These are phyloP conservation scores for Phyllotreta cruciferae DNA, from an alignment of 2,888 invertebrate species.

Conservation along the genomic window DNA sequence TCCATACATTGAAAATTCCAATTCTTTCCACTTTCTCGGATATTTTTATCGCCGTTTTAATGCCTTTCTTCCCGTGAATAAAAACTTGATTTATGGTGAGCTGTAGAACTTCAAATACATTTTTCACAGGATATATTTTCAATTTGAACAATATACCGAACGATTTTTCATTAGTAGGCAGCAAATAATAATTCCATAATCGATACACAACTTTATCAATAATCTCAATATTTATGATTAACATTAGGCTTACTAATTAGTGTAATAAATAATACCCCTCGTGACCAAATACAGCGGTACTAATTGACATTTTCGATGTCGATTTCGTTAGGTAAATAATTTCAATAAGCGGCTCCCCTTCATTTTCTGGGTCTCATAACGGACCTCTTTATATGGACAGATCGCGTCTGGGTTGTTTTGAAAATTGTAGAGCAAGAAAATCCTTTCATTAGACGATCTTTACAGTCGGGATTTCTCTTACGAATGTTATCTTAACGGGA, in stretches of 20 bases:
- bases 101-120: neutral
- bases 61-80: slow-evolving; percentile 4
- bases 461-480: slow-evolving; percentile 2
- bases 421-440: slow-evolving; percentile 8
- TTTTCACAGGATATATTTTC: too few relatives aligned
- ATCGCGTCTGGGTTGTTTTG: neutral
- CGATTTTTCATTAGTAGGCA: too few relatives aligned
- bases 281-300: neutral
- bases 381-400: neutral
- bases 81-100: slow-evolving; percentile 5
- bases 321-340: slow-evolving; percentile 1
- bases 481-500: neutral
- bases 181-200: too few relatives aligned
- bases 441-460: neutral
- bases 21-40: neutral
- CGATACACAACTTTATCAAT: too few relatives aligned
- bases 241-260: neutral
- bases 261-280: slow-evolving; percentile 9
- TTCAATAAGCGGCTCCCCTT: neutral
- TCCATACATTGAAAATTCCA: slow-evolving; percentile 3
- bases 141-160: too few relatives aligned
- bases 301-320: slow-evolving; percentile 8
- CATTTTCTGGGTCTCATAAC: neutral
- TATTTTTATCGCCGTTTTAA: slow-evolving; percentile 2
- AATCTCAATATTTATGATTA: too few relatives aligned